Evolutionary conservation across 2,888 invertebrate genomes (phyloP).

Genomic region (Heliconius erato): DNA sequence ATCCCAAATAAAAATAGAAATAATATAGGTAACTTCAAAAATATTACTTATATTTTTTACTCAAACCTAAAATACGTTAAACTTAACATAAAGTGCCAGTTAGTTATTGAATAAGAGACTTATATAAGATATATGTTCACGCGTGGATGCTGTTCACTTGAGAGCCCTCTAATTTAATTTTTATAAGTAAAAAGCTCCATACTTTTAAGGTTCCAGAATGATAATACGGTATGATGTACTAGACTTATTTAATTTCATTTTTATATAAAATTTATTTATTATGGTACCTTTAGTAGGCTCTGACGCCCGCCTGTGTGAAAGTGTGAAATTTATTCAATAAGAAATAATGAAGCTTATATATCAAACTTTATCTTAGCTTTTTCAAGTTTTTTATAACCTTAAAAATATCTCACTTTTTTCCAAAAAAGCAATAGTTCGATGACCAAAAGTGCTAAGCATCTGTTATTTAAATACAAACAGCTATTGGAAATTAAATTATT

Average conservation of each 20-base stretch:
- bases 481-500: too few species aligned
- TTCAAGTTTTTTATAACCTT: too few species aligned
- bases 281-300: not conserved
- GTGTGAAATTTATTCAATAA: not conserved
- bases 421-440: too few species aligned
- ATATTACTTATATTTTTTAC: too few species aligned
- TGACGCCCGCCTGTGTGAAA: not conserved
- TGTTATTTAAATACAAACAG: too few species aligned
- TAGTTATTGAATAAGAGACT: slow-evolving; percentile 1
- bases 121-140: slow-evolving; percentile 8
- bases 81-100: slow-evolving; percentile 1
- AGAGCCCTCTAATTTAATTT: slow-evolving; percentile 27
- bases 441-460: too few species aligned
- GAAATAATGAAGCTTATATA: not conserved
- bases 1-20: too few species aligned
- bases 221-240: slow-evolving; percentile 5
- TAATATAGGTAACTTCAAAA: too few species aligned
- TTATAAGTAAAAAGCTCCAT: slow-evolving; percentile 14
- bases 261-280: not conserved
- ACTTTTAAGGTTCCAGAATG: slow-evolving; percentile 19
- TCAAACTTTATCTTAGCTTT: too few species aligned
- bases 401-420: too few species aligned
- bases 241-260: not conserved
- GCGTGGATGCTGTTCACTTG: slow-evolving; percentile 10
- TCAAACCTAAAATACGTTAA: not conserved